Conservation (phyloP, 2,888 invertebrate genomes). For the Noctua fimbriata region DNA sequence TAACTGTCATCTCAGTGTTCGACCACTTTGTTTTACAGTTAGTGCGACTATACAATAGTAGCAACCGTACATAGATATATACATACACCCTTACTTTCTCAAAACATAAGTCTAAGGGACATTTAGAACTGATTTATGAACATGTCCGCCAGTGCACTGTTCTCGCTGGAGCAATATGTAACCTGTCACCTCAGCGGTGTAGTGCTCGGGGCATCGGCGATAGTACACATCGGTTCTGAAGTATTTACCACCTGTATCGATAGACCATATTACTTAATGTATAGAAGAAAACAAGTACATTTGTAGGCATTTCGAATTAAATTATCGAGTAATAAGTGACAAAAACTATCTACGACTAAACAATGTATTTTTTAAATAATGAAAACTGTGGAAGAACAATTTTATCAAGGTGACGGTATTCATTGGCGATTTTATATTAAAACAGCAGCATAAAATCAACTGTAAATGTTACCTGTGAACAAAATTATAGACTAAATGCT, state of each 20-base stretch:
- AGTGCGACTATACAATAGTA: background rate
- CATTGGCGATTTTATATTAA: background rate
- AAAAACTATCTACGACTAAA: background rate
- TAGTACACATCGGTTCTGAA: constrained; percentile 23
- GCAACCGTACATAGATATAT: no score
- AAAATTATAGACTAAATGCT: background rate
- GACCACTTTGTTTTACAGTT: background rate
- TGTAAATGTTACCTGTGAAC: background rate
- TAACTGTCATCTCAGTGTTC: background rate
- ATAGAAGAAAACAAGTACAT: background rate
- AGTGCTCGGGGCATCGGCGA: constrained; percentile 17
- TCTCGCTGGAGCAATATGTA: constrained; percentile 30
- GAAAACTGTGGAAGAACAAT: background rate
- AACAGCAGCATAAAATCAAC: background rate
- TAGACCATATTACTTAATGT: background rate
- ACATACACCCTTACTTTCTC: background rate
- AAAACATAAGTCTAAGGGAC: background rate
- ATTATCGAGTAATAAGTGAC: background rate
- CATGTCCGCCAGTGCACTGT: background rate
- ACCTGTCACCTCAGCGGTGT: constrained; percentile 23
- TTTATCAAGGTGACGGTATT: background rate
- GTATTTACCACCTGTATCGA: constrained; percentile 4
- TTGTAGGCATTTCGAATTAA: background rate
- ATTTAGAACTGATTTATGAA: constrained; percentile 12
- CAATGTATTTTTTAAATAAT: background rate